phyloP scores from a whole-genome alignment of 2,888 invertebrate genomes.

The Agonopterix heracliana region DNA sequence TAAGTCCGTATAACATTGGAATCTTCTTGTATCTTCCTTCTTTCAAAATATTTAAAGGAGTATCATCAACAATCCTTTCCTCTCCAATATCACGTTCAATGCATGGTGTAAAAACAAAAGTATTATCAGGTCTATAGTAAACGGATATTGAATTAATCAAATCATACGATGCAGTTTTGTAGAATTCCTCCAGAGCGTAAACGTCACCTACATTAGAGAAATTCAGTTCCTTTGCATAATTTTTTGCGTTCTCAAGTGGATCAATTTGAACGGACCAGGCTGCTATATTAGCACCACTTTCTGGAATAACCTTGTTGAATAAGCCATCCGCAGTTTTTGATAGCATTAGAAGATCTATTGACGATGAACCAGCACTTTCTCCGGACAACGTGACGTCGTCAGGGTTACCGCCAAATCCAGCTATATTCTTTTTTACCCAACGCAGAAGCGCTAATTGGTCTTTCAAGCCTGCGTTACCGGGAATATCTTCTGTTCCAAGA shows the following conservation, averaged over 20 bases:
- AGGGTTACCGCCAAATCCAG: too few species aligned
- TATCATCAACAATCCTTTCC: conserved; percentile 29
- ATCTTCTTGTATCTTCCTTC: conserved; percentile 27
- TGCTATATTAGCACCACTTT: conserved; percentile 35
- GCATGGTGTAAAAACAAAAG: conserved; percentile 12
- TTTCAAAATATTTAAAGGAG: conserved; percentile 32
- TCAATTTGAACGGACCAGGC: conserved; percentile 14
- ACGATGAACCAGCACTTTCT: too few species aligned
- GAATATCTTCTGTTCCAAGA: too few species aligned
- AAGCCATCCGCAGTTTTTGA: conserved; percentile 25
- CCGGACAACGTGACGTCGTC: too few species aligned
- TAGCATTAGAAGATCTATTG: too few species aligned
- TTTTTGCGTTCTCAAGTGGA: conserved; percentile 27
- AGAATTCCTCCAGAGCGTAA: conserved; percentile 32
- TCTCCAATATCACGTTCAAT: conserved; percentile 20
- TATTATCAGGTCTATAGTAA: conserved; percentile 18
- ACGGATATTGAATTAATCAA: conserved; percentile 20
- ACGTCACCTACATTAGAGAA: conserved; percentile 18
- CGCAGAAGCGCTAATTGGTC: too few species aligned
- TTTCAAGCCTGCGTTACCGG: too few species aligned
- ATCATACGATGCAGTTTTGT: conserved; percentile 27
- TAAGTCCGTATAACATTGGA: conserved; percentile 39
- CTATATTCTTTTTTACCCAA: too few species aligned
- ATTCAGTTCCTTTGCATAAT: conserved; percentile 22
- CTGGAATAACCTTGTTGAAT: conserved; percentile 13